Evolutionary conservation across 1,140 invertebrate genomes (phyloP), one percentile per base, ranked within the genome.

Genomic region (Riptortus pedestris): DNA sequence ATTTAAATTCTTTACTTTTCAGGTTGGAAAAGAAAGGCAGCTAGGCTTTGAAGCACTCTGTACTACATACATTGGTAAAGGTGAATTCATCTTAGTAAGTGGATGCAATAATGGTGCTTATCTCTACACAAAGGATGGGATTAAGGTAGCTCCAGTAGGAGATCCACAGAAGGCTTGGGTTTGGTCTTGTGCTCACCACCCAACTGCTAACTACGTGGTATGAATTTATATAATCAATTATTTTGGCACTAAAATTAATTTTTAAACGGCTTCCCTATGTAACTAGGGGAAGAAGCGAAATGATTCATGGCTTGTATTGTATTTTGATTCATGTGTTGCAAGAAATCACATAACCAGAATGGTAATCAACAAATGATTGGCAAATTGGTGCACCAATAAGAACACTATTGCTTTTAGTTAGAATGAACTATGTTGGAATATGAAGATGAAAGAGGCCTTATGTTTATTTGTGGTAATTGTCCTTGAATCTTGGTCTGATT

Each of bases 101-200:
- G 93, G 93, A 0, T 86, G 90, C 61, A 91, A 93, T 72, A 88
- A 86, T 69, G 76, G 78, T 38, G 84, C 90, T 70, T 74, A 81
- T 47, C 78, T 96, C 26, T 89, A 90, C 71, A 93, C 91, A 0
- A 83, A 84, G 68, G 91, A 94, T 70, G 93, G 93, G 0, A 85
- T 91, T 29, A 83, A 85, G 64, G 74, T 95, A 12, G 84, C 84
- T 0, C 79, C 77, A 22, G 76, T 95, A 48, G 85, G 85, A 16
- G 84, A 89, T 67, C 79, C 83, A 62, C 86, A 88, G 70, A 78
- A 84, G 16, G 86, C 87, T 0, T 96, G 93, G 92, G 81, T 93
- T 20, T 95, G 91, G 91, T 83, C 85, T 65, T 86, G 85, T 71
- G 85, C 85, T 4, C 75, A 88, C 45, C 84, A 86, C 76, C 88